phyloP scores from a whole-genome alignment of 2,797 vertebrate genomes.

The Chelmon rostratus region DNA sequence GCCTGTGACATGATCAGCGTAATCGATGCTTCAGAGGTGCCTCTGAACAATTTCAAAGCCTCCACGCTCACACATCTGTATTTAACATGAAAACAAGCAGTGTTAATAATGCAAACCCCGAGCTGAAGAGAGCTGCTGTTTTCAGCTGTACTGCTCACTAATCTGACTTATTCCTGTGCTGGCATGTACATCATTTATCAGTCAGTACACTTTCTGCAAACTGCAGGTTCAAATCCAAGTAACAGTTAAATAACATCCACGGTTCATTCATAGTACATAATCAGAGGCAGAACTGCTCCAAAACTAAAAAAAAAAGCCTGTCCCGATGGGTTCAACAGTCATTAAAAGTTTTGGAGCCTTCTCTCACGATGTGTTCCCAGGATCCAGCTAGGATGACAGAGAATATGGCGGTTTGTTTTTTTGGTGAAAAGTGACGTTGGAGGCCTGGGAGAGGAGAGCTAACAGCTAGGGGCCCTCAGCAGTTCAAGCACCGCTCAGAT shows the following conservation, averaged over 20 bases:
- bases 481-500: conserved; percentile 72
- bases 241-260: conserved; percentile 40
- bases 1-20: not conserved
- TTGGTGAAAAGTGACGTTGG: conserved; percentile 20
- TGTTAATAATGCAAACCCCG: not conserved
- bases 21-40: not conserved
- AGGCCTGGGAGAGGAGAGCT: conserved; percentile 39
- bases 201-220: conserved; percentile 5
- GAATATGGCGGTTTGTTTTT: conserved; percentile 38
- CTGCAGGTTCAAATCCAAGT: conserved; percentile 22
- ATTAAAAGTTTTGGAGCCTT: conserved; percentile 70
- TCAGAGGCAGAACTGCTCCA: conserved; percentile 39
- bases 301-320: conserved; percentile 22
- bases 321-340: conserved; percentile 39
- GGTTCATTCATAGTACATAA: conserved; percentile 37
- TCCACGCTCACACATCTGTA: not conserved
- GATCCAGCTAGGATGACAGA: conserved; percentile 55
- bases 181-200: conserved; percentile 27
- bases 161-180: conserved; percentile 12
- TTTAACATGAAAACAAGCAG: not conserved
- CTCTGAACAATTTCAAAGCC: not conserved
- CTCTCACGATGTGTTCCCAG: conserved; percentile 29
- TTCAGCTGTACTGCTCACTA: not conserved
- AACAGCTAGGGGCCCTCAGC: conserved; percentile 55
- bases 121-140: conserved; percentile 15